These are phyloP conservation scores for Pimephales promelas DNA, from an alignment of 2,113 vertebrate species.

Conservation along the genomic window DNA sequence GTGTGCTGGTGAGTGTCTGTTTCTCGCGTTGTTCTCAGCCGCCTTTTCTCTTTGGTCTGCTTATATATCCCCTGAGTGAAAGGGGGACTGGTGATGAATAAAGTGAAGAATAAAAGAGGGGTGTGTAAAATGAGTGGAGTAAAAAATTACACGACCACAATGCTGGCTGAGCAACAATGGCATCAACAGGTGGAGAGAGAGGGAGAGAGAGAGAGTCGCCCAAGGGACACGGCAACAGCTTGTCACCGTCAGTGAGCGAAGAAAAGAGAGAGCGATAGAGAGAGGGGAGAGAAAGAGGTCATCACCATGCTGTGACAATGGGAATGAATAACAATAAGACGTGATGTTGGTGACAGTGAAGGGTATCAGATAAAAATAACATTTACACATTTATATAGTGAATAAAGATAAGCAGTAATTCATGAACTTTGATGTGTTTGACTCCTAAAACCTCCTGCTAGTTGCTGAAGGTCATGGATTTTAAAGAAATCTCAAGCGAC, in stretches of 20 bases:
- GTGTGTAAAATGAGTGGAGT: constrained; percentile 57
- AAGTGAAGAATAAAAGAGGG: constrained; percentile 50
- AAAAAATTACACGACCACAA: constrained; percentile 70
- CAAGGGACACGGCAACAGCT: constrained; percentile 74
- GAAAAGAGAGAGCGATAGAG: constrained; percentile 59
- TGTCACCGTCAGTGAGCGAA: constrained; percentile 71
- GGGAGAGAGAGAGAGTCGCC: constrained; percentile 62
- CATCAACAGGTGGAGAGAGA: constrained; percentile 78
- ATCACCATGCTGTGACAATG: constrained; percentile 76
- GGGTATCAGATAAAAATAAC: constrained; percentile 22
- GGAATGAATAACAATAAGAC: constrained; percentile 69
- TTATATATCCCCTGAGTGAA: constrained; percentile 67
- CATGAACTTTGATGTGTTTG: not conserved
- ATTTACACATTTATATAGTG: constrained; percentile 12
- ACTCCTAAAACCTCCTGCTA: not conserved
- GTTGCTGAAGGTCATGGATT: not conserved
- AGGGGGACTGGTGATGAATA: constrained; percentile 33
- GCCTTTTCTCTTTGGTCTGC: not conserved
- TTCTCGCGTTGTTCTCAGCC: constrained; percentile 38
- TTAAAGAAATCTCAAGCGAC: not conserved
- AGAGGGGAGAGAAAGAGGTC: constrained; percentile 67
- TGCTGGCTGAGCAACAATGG: constrained; percentile 66
- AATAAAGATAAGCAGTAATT: not conserved
- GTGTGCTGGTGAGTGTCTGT: not conserved
- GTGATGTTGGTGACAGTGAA: constrained; percentile 65